Percentiles rank a stretch among this genome's conserved stretches.
Conservation (phyloP, 2,113 vertebrate species). For the Neopipo cinnamomea region DNA sequence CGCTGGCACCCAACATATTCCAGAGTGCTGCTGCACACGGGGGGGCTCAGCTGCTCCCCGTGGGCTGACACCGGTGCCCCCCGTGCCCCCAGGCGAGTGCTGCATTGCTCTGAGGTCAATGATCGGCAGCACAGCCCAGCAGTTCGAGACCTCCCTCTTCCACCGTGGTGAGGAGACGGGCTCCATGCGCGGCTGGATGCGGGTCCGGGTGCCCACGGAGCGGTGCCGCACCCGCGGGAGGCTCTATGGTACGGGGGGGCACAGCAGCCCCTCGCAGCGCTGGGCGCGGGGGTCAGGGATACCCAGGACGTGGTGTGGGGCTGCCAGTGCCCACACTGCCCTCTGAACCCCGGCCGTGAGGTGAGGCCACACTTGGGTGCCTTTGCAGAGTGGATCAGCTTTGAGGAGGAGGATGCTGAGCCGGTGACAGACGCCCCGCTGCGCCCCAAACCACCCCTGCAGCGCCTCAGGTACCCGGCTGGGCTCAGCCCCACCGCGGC, state of each 20-base stretch:
- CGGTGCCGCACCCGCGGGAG: slow-evolving; percentile 68
- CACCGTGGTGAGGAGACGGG: slow-evolving; percentile 88
- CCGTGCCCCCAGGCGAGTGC: slow-evolving; percentile 78
- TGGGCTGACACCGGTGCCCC: rapidly evolving
- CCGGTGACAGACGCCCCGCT: rapidly evolving
- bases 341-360: background rate
- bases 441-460: background rate
- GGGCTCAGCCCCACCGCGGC: background rate
- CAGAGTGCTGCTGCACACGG: rapidly evolving
- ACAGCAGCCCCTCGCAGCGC: rapidly evolving
- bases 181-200: slow-evolving; percentile 80
- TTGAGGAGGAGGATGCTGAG: slow-evolving; percentile 70
- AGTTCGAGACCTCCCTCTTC: slow-evolving; percentile 84
- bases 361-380: background rate
- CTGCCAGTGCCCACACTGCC: rapidly evolving
- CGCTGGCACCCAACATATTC: rapidly evolving
- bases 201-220: slow-evolving; percentile 73
- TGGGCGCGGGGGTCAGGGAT: background rate
- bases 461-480: background rate
- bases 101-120: slow-evolving; percentile 57
- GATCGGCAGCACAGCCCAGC: slow-evolving; percentile 62
- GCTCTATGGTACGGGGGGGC: slow-evolving; percentile 74
- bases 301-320: rapidly evolving
- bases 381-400: slow-evolving; percentile 80
- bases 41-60: background rate